These are phyloP conservation scores for Willowsia nigromaculata DNA, from an alignment of 2,888 invertebrate genomes.

Conservation along the genomic window DNA sequence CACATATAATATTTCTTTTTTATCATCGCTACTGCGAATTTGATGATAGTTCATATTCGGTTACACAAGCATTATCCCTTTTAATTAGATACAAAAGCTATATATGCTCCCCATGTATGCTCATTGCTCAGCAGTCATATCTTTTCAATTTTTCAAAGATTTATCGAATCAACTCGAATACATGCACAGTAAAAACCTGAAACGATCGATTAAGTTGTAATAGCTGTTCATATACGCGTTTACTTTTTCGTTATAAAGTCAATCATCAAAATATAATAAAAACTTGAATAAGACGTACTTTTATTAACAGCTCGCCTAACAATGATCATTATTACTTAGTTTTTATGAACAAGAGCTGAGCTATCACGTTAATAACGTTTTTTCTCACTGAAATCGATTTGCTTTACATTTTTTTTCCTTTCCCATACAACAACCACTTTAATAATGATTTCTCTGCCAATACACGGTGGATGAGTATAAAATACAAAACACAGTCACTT, in stretches of 20 bases:
- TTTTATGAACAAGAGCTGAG: conserved; percentile 8
- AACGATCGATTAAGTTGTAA: conserved; percentile 8
- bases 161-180: neutral
- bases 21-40: neutral
- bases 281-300: conserved; percentile 30
- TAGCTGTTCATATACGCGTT: neutral
- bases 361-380: neutral
- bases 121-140: neutral
- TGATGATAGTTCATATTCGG: neutral
- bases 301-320: neutral
- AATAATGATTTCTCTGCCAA: conserved; percentile 30
- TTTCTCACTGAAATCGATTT: neutral
- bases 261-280: neutral
- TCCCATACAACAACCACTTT: neutral
- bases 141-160: neutral
- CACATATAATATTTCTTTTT: neutral
- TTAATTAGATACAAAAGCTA: neutral
- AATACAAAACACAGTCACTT: too few relatives aligned
- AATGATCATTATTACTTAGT: neutral
- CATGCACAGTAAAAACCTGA: neutral
- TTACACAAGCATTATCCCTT: conserved; percentile 12
- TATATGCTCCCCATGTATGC: neutral
- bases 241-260: neutral
- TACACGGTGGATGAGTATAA: neutral
- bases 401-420: neutral